Base-by-base conservation (phyloP, 2,797 vertebrate species). In the Acipenser ruthenus region DNA sequence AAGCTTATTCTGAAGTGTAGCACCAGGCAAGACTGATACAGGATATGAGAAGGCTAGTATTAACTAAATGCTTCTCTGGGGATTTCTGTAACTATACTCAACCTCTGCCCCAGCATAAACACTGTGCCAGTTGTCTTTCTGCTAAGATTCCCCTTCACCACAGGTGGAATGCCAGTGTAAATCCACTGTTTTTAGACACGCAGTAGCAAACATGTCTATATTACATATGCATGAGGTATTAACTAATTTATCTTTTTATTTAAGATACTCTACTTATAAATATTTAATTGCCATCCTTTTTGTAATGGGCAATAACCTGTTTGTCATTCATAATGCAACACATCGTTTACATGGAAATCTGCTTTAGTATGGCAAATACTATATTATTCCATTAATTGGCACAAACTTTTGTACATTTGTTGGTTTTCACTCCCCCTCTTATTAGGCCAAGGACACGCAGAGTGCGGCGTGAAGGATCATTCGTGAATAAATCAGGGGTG, bases 61-160 rank as follows among this genome's bases (percentile, higher is more conserved):
- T 87, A 88, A 89, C 83, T 86, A 87, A 89, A 88, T 86, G 80
- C 81, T 87, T 83, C 86, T 89, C 86, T 80, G 68, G 87, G 83
- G 86, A 87, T 80, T 86, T 86, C 80, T 88, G 81, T 80, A 83
- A 87, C 84, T 87, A 78, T 81, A 81, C 79, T 88, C 87, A 90
- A 84, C 81, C 84, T 88, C 85, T 86, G 87, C 83, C 83, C 85
- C 82, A 86, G 82, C 83, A 82, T 80, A 89, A 87, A 87, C 81
- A 87, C 68, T 69, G 70, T 81, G 78, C 80, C 83, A 84, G 81
- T 78, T 79, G 78, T 83, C 84, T 77, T 75, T 84, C 84, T 87
- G 85, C 63, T 68, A 81, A 85, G 83, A 78, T 73, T 80, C 77
- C 78, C 81, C 76, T 77, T 77, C 73, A 37, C 81, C 78, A 75